Evolutionary conservation across 2,888 invertebrate species (phyloP).

Genomic region (Pristionchus maxplancki): DNA sequence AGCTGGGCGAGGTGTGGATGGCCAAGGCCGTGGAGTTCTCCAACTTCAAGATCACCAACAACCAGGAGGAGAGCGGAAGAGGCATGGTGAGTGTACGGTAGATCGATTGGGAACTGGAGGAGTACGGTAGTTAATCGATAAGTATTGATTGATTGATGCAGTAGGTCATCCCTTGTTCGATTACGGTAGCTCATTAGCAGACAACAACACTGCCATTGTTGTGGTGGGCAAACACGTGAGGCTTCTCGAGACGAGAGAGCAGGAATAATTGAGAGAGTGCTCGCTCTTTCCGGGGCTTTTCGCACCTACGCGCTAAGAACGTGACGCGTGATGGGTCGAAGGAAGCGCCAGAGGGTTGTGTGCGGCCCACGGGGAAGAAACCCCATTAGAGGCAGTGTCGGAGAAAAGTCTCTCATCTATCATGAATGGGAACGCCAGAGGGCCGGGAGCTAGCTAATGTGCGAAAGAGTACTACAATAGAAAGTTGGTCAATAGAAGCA

Average conservation of each 20-base stretch:
- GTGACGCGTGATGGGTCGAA: background rate
- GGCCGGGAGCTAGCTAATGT: background rate
- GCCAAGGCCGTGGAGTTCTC: constrained; percentile 28
- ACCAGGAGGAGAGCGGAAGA: background rate
- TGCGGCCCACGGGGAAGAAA: background rate
- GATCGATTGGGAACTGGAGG: background rate
- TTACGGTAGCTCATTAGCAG: background rate
- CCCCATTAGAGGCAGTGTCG: background rate
- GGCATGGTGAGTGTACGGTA: constrained; percentile 26
- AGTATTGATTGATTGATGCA: background rate
- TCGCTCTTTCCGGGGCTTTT: background rate
- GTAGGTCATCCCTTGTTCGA: background rate
- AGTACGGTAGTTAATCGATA: background rate
- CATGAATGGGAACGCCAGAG: background rate
- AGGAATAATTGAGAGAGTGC: background rate
- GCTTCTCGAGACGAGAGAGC: background rate
- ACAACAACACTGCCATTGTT: background rate
- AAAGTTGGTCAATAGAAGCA: background rate
- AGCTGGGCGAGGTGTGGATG: constrained; percentile 31
- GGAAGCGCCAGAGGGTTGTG: background rate
- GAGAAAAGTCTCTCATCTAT: background rate
- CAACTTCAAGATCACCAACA: constrained; percentile 52
- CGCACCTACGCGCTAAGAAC: constrained; percentile 14
- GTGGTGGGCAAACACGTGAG: background rate
- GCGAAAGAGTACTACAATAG: background rate